phyloP scores from a whole-genome alignment of 1,140 invertebrate species.

The Bombus sylvicola region DNA sequence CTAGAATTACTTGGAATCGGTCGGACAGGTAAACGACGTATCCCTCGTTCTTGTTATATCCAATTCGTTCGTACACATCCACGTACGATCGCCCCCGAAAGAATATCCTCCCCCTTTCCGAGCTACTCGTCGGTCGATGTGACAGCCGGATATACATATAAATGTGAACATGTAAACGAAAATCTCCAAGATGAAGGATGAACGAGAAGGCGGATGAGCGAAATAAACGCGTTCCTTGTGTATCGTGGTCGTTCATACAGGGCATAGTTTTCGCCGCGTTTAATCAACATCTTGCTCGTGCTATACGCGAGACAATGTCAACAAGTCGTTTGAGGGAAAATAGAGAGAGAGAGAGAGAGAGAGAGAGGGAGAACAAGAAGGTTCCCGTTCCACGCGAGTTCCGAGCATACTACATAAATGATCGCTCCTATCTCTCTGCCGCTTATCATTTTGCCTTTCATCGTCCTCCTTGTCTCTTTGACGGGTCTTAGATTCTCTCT shows the following conservation, averaged over 20 bases:
- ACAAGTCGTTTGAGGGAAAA: constrained; percentile 10
- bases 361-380: not conserved
- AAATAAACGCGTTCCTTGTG: constrained; percentile 43
- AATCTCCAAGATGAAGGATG: constrained; percentile 35
- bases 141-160: not conserved
- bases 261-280: constrained; percentile 13
- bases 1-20: too few species aligned
- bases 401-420: constrained; percentile 59
- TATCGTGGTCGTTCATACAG: not conserved
- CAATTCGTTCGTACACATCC: not conserved
- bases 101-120: not conserved
- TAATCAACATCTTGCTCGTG: constrained; percentile 43
- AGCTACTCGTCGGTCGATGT: too few species aligned
- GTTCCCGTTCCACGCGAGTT: constrained; percentile 24
- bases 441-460: constrained; percentile 43
- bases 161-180: constrained; percentile 44
- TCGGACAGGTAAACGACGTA: too few species aligned
- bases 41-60: not conserved
- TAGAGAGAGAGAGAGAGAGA: not conserved
- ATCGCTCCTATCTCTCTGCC: constrained; percentile 50
- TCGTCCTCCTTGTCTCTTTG: constrained; percentile 29
- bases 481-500: not conserved
- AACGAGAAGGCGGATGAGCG: not conserved
- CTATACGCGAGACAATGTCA: constrained; percentile 36
- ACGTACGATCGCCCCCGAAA: not conserved